Evolutionary conservation across 2,113 vertebrate species (phyloP).

Genomic region (Pituophis catenifer): DNA sequence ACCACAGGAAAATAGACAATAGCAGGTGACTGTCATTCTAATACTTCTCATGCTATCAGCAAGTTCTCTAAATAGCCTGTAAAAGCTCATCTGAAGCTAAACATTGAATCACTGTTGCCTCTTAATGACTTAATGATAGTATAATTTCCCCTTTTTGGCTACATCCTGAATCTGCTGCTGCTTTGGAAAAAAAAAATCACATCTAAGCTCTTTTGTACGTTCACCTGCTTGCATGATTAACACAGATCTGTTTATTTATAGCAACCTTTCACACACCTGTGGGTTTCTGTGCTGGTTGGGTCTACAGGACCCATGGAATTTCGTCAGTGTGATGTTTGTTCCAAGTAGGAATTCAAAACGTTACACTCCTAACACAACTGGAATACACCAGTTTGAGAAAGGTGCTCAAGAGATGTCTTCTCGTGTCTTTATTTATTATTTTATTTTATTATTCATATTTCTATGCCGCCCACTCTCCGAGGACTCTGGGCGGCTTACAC

Average conservation of each 20-base stretch:
- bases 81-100: conserved; percentile 41
- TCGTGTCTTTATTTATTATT: too few species aligned
- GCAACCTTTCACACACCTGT: neutral
- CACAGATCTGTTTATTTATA: conserved; percentile 21
- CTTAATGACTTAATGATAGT: conserved; percentile 51
- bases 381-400: neutral
- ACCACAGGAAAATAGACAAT: neutral
- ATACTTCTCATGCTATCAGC: conserved; percentile 50
- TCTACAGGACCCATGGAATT: neutral
- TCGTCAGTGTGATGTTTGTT: neutral
- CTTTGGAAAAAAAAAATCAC: conserved; percentile 19
- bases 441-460: too few species aligned
- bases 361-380: neutral
- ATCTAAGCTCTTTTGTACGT: conserved; percentile 42
- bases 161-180: conserved; percentile 34
- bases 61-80: conserved; percentile 52
- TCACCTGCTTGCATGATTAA: conserved; percentile 41
- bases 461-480: too few species aligned
- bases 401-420: neutral
- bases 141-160: conserved; percentile 42
- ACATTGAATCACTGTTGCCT: conserved; percentile 55
- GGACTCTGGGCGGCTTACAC: too few species aligned
- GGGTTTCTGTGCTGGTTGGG: neutral
- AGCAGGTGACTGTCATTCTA: conserved; percentile 25
- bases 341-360: neutral